phyloP scores from a whole-genome alignment of 2,888 invertebrate species.

The Pollenia griseotomentosa region DNA sequence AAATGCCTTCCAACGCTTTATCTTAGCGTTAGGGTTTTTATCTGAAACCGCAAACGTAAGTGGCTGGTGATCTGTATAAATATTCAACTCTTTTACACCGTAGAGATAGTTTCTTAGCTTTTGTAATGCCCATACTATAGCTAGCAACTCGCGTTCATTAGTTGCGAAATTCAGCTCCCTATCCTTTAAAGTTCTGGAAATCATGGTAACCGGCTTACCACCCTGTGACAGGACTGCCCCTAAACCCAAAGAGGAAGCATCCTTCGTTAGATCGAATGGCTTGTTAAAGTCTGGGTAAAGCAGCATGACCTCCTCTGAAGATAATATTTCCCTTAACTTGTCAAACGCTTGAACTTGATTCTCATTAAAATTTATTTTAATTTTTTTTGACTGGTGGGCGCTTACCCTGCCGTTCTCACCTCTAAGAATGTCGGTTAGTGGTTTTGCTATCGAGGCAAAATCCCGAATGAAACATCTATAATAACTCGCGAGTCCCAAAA shows the following conservation, averaged over 20 bases:
- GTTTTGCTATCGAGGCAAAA: slow-evolving; percentile 26
- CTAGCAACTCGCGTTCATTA: neutral
- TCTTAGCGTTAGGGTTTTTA: too few relatives aligned
- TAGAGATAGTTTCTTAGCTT: slow-evolving; percentile 26
- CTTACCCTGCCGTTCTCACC: slow-evolving; percentile 72
- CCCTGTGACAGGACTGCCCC: slow-evolving; percentile 57
- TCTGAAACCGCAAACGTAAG: too few relatives aligned
- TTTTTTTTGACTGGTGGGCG: slow-evolving; percentile 62
- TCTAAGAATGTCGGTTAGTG: slow-evolving; percentile 72
- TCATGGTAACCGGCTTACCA: slow-evolving; percentile 30
- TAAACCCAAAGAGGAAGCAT: too few relatives aligned
- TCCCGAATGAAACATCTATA: too few relatives aligned
- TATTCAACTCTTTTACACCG: slow-evolving; percentile 1
- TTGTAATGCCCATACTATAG: neutral
- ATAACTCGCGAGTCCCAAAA: too few relatives aligned
- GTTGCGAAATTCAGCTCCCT: neutral
- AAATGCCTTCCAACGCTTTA: too few relatives aligned
- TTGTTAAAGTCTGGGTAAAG: too few relatives aligned
- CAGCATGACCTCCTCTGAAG: too few relatives aligned
- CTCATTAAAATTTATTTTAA: too few relatives aligned
- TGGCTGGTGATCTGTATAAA: slow-evolving; percentile 21
- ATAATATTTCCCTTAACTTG: too few relatives aligned
- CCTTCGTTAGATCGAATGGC: too few relatives aligned
- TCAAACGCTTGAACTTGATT: too few relatives aligned
- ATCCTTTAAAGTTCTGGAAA: neutral